Base-by-base conservation (phyloP, 2,888 invertebrate species). In the Metalampra italica region DNA sequence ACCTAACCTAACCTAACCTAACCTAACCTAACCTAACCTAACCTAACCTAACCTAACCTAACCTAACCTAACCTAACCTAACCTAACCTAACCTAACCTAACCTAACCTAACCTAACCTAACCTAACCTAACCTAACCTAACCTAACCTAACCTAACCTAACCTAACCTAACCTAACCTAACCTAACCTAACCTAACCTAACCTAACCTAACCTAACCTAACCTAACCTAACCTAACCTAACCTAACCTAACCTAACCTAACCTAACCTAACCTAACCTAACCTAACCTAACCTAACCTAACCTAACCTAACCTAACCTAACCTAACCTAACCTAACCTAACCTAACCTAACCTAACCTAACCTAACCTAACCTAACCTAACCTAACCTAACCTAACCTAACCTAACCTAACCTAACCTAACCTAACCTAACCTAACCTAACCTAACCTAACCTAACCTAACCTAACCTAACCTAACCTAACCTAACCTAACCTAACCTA, bases 71-170 rank as follows among this genome's bases (percentile, higher is more conserved):
- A 46, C 46, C 46, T 43, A 46, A 46, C 46, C 50, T 46, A 50
- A 50, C 50, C 46, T 46, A 46, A 50, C 50, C 46, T 46, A 50
- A 50, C 49, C 49, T 49, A 49, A 52, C 51, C 51, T 52, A 52
- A 52, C 51, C 53, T 50, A 53, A 49, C 53, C 53, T 50, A 53
- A 53, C 53, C 53, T 53, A 53, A 53, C 53, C 53, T 50, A 53
- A 53, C 50, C 53, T 53, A 53, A 53, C 52, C 52, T 52, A 43
- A 45, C 43, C 48, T 45, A 43, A 52, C 46, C 52, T 47, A 45
- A 48, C 47, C 48, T 45, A 45, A 48, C 44, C 48, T 45, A 46
- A 46, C 45, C 46, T 45, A 45, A 45, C 47, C 48, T 41, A 45
- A 45, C 47, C 52, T 47, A 45, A 52, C 44, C 50, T 45, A 45